phyloP scores from a whole-genome alignment of 1,140 invertebrate species.

The Zaprionus taronus region DNA sequence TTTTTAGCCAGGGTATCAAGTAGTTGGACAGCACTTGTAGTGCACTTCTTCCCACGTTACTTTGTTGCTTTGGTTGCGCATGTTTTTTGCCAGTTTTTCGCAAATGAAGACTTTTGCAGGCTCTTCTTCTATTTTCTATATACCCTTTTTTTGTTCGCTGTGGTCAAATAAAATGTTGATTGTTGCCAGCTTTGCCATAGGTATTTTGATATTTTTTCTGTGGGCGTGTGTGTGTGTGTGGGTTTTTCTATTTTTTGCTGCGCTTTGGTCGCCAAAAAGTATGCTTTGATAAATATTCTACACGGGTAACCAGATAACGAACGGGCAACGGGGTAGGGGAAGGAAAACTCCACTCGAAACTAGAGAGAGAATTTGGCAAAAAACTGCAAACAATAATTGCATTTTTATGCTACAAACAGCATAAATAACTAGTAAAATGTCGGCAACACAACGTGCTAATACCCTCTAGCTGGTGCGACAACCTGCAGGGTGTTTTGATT shows the following conservation, averaged over 20 bases:
- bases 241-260: neutral
- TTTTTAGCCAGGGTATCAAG: too few relatives aligned
- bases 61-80: slow-evolving; percentile 16
- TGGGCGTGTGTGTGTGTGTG: neutral
- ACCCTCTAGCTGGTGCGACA: neutral
- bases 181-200: slow-evolving; percentile 38
- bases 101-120: neutral
- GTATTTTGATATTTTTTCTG: slow-evolving; percentile 27
- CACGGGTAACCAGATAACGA: slow-evolving; percentile 26
- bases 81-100: neutral
- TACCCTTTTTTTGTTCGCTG: neutral
- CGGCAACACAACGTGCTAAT: neutral
- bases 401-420: slow-evolving; percentile 68
- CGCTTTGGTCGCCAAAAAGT: slow-evolving; percentile 29
- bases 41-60: neutral
- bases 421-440: slow-evolving; percentile 39
- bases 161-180: slow-evolving; percentile 40
- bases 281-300: slow-evolving; percentile 41
- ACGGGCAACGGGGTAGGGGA: too few relatives aligned
- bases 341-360: neutral
- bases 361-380: slow-evolving; percentile 31
- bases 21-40: too few relatives aligned
- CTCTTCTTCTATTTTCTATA: slow-evolving; percentile 2
- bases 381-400: slow-evolving; percentile 69
- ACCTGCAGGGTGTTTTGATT: neutral